Percentiles rank a stretch among this genome's conserved stretches.
Conservation (phyloP, 2,888 invertebrate genomes). For the Callimorpha dominula region DNA sequence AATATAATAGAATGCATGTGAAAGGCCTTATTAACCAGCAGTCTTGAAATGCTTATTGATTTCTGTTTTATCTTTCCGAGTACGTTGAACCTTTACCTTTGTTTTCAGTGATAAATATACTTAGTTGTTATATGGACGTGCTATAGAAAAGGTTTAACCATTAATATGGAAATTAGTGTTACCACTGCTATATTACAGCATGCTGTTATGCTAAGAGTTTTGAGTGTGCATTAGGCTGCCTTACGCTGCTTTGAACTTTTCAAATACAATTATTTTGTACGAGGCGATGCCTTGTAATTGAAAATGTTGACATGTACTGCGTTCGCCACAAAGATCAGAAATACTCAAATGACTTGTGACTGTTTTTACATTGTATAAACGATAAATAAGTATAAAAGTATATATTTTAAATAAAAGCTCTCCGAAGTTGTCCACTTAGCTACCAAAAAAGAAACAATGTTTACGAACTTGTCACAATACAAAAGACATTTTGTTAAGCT, state of each 20-base stretch:
- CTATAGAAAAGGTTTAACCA: not conserved
- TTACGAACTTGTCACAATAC: constrained; percentile 43
- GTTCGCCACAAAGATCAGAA: too few species aligned
- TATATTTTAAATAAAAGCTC: constrained; percentile 6
- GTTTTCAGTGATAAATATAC: constrained; percentile 28
- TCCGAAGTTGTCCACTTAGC: constrained; percentile 12
- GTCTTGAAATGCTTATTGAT: constrained; percentile 58
- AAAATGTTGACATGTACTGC: not conserved
- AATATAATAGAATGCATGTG: constrained; percentile 34
- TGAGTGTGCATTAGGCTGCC: not conserved
- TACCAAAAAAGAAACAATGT: constrained; percentile 23
- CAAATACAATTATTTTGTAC: not conserved
- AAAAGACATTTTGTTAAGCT: constrained; percentile 50
- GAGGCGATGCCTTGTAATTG: not conserved
- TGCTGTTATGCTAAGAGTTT: not conserved
- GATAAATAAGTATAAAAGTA: constrained; percentile 1
- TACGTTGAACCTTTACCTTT: constrained; percentile 49
- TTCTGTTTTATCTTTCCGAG: constrained; percentile 50
- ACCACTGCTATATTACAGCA: too few species aligned
- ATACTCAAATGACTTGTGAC: not conserved
- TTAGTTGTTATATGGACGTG: not conserved
- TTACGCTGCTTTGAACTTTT: not conserved
- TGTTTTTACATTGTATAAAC: not conserved
- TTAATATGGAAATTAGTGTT: not conserved
- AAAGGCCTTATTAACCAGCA: constrained; percentile 52